Base-by-base conservation (phyloP, 2,113 vertebrate genomes). In the Canis aureus region DNA sequence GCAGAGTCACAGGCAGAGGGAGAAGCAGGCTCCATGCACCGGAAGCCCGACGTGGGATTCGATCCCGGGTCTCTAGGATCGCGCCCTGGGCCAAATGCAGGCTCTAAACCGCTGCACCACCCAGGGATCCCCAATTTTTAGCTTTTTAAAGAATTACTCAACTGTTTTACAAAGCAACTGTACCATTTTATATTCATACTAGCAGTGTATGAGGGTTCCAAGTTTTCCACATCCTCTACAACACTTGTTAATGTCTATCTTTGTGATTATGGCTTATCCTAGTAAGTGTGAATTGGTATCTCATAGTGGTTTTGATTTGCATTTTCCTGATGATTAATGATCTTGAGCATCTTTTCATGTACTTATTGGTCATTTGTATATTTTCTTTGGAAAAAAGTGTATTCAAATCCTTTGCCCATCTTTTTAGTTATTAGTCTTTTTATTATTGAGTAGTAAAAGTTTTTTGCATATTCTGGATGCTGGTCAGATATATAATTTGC, bases 331-430 rank as follows among this genome's bases (percentile, higher is more conserved):
- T 66, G 57, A 73, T 27, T 87, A 59, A 67, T 87, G 88, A 82
- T 76, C 29, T n/a, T 59, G 67, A 92, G 27, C 25, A 76, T 73
- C 9, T 35, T 96, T 71, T 74, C 57, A 53, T 76, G 29, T 91
- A 20, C 23, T 76, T 38, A 25, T 53, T 38, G 38, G 19, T 74
- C 71, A 79, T 78, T 84, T 79, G 67, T 89, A 62, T 38, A 59
- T 94, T 23, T 62, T 69, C 15, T 20, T 43, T 84, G n/a, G 62
- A 91, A 59, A 95, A 91, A 62, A 87, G n/a, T 59, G 60, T 90
- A 29, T 93, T 97, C 32, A 62, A 78, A 67, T 74, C 13, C 17
- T 76, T 91, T 69, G 22, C 32, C 55, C 15, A 71, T 79, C 23
- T 67, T 93, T 84, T 78, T 49, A 84, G 38, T 55, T 92, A 43